These are phyloP conservation scores for Tachystola acroxantha DNA, from an alignment of 2,888 invertebrate species.

Conservation along the genomic window DNA sequence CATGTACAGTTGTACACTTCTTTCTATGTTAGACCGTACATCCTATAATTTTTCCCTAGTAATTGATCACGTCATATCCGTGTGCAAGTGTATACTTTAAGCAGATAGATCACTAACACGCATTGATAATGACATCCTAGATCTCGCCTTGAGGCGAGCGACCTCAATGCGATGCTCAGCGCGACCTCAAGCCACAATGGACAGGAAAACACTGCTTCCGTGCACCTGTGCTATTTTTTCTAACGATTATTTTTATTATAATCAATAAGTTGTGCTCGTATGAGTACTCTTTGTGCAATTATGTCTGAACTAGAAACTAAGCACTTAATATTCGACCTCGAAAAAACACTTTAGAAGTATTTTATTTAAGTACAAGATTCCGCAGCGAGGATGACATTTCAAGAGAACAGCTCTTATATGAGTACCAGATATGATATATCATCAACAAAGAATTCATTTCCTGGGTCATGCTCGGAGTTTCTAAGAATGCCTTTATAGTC, in stretches of 20 bases:
- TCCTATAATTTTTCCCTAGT: no score
- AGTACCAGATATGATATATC: no score
- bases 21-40: no score
- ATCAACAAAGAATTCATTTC: no score
- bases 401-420: no score
- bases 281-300: not conserved
- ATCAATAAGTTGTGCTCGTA: not conserved
- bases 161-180: conserved; percentile 30
- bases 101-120: conserved; percentile 8
- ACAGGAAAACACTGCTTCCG: conserved; percentile 19
- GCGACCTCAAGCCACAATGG: conserved; percentile 15
- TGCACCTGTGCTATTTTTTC: conserved; percentile 8
- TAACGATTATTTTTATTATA: not conserved
- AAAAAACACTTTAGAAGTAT: no score
- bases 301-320: not conserved
- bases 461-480: not conserved
- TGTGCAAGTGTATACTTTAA: conserved; percentile 6
- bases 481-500: not conserved
- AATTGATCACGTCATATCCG: conserved; percentile 6
- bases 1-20: no score
- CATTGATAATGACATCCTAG: conserved; percentile 17
- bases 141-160: conserved; percentile 18
- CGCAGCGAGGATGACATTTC: no score
- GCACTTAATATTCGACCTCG: no score
- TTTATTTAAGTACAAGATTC: no score